phyloP scores from a whole-genome alignment of 2,888 invertebrate species.

The Periphyllus acericola region DNA sequence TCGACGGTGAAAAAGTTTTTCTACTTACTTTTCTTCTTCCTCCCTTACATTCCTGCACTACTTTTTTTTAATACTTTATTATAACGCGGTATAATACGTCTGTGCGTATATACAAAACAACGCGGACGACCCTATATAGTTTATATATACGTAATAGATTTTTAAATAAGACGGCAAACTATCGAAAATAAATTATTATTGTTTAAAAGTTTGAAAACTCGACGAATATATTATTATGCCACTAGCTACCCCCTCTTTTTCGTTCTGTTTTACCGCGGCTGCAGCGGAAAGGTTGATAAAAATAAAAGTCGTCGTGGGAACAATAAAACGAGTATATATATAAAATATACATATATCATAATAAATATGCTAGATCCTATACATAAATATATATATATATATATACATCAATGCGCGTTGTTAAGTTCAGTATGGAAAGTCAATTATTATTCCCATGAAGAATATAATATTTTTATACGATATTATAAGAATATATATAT shows the following conservation, averaged over 20 bases:
- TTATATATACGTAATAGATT: slow-evolving; percentile 13
- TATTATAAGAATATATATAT: neutral
- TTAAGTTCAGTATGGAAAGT: slow-evolving; percentile 24
- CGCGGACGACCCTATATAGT: no score
- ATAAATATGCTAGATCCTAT: neutral
- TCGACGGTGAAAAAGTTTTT: slow-evolving; percentile 1
- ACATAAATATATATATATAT: neutral
- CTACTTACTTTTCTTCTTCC: neutral
- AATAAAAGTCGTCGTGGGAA: slow-evolving; percentile 29
- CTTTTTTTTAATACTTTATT: neutral
- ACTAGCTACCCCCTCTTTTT: neutral
- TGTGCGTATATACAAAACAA: neutral
- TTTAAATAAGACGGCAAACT: slow-evolving; percentile 25
- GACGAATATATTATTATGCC: slow-evolving; percentile 16
- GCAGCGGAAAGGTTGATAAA: neutral
- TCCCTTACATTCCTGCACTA: neutral
- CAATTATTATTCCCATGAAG: slow-evolving; percentile 11
- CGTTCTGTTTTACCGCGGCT: neutral
- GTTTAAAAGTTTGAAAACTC: slow-evolving; percentile 22
- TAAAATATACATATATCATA: neutral
- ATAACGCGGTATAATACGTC: neutral
- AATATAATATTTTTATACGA: slow-evolving; percentile 13
- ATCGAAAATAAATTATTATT: slow-evolving; percentile 37
- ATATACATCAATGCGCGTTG: neutral
- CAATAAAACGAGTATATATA: slow-evolving; percentile 7